Evolutionary conservation across 2,113 vertebrate species (phyloP).

Genomic region (Mesocricetus auratus): DNA sequence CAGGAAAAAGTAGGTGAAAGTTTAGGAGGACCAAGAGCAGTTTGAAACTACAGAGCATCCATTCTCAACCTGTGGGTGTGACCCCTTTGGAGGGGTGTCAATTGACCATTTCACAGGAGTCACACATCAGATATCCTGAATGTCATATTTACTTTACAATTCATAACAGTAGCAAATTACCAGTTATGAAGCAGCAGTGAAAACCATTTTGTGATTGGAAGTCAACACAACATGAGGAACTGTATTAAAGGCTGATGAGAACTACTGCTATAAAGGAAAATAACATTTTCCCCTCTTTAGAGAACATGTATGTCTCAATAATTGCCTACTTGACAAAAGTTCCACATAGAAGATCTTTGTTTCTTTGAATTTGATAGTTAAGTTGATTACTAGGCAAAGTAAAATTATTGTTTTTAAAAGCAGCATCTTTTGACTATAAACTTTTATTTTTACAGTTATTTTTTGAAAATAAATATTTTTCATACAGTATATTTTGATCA

Average conservation of each 20-base stretch:
- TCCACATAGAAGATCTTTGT: neutral
- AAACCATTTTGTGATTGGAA: neutral
- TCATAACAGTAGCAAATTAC: neutral
- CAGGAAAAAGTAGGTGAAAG: conserved; percentile 20
- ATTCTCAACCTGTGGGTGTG: neutral
- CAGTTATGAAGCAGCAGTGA: neutral
- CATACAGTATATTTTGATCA: neutral
- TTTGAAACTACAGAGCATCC: neutral
- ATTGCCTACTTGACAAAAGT: neutral
- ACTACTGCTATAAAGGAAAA: neutral
- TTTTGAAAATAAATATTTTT: neutral
- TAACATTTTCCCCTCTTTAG: neutral
- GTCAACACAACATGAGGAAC: neutral
- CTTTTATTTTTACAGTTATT: neutral
- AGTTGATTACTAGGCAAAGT: conserved; percentile 6
- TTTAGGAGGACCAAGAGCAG: neutral
- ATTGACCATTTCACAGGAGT: neutral
- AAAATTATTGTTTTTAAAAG: neutral
- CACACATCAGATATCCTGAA: neutral
- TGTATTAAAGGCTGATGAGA: neutral
- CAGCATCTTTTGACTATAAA: neutral
- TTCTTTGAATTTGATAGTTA: conserved; percentile 43
- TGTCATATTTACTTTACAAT: neutral
- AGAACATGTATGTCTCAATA: neutral
- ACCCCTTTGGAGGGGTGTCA: neutral